Base-by-base conservation (phyloP, 2,888 invertebrate genomes). In the Drosophila setosimentum region DNA sequence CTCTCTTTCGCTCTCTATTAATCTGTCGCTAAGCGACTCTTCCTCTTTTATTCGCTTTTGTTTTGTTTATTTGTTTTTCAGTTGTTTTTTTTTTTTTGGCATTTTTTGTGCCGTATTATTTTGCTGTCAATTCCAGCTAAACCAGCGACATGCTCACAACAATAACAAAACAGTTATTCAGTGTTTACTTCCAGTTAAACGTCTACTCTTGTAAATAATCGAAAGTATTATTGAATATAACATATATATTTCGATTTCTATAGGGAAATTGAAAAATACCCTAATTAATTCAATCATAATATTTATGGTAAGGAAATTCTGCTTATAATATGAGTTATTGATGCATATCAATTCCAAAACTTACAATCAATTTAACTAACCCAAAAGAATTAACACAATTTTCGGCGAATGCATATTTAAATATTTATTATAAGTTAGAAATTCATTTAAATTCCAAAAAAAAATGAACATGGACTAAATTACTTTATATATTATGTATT, bases 51-150 rank as follows among this genome's bases (percentile, higher is more conserved):
- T 5, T 30, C 37, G 18, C 50, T n/a, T 37, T 27, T 18, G 55
- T 33, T 57, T 37, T 24, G n/a, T 30, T 58, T 32, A 2, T 10
- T 67, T 51, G 27, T 27, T 37, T 54, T 11, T 24, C 21, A 24
- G 8, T 7, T 37, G 24, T n/a, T 29, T 16, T 45, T 21, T 33
- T 61, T 55, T 66, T 72, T 71, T 69, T 63, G 30, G 48, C 40
- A 65, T 60, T 65, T 72, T 84, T 76, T 72, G 70, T 24, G 40
- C 66, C 42, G 76, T 50, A 54, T 69, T 78, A 78, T 82, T 83
- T 73, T 27, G 68, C 74, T 76, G 82, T 80, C 83, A 77, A 77
- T 79, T 82, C 45, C 65, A 63, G 60, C 50, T 77, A 68, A 82
- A n/a, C 53, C 68, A 58, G 59, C 58, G 54, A 67, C 53, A 60